These are phyloP conservation scores for Platyscapa corneri DNA, from an alignment of 1,140 invertebrate genomes.

Conservation along the genomic window DNA sequence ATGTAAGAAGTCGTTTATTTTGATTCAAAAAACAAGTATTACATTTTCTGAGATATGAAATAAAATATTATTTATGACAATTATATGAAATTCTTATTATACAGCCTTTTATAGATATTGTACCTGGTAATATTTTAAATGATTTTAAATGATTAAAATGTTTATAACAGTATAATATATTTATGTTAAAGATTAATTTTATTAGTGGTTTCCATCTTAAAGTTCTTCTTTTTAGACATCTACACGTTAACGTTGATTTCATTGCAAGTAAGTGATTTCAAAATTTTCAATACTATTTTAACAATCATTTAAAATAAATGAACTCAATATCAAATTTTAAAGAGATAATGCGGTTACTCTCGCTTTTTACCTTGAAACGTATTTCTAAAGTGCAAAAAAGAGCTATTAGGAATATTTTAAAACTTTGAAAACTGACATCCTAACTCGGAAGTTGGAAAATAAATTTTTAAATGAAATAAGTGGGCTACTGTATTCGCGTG, in stretches of 20 bases:
- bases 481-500: neutral
- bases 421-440: conserved; percentile 2
- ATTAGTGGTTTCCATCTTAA: too few relatives aligned
- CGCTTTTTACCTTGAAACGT: conserved; percentile 1
- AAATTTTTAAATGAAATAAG: conserved; percentile 31
- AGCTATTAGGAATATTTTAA: neutral
- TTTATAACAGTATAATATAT: too few relatives aligned
- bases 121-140: too few relatives aligned
- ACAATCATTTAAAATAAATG: neutral
- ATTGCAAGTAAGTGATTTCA: neutral
- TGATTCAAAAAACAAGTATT: neutral
- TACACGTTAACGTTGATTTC: too few relatives aligned
- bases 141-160: too few relatives aligned
- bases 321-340: neutral
- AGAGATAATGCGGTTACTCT: neutral
- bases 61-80: too few relatives aligned
- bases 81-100: too few relatives aligned
- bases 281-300: neutral
- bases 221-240: too few relatives aligned
- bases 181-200: too few relatives aligned
- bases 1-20: neutral
- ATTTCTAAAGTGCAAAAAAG: neutral
- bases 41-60: too few relatives aligned
- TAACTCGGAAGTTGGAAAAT: neutral
- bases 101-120: too few relatives aligned